Conservation (phyloP, 2,797 vertebrate species). For the Scolopax rusticola region DNA sequence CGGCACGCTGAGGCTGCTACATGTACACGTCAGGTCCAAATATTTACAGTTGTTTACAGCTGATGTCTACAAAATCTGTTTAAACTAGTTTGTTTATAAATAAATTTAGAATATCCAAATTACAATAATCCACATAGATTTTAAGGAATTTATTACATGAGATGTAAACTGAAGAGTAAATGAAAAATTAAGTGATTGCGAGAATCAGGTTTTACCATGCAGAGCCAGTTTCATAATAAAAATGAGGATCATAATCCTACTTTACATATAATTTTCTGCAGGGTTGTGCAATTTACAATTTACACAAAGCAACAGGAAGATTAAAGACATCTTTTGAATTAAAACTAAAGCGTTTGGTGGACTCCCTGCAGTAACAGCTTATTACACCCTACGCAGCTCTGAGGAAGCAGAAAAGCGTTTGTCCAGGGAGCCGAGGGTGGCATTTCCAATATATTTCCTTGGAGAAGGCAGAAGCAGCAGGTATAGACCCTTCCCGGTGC, state of each 20-base stretch:
- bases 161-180: constrained; percentile 28
- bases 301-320: constrained; percentile 65
- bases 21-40: background rate
- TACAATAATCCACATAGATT: background rate
- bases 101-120: background rate
- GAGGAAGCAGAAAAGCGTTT: constrained; percentile 1
- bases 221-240: constrained; percentile 67
- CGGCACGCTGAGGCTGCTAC: background rate
- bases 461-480: background rate
- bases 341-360: constrained; percentile 51
- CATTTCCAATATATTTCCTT: background rate
- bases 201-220: constrained; percentile 28
- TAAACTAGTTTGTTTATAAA: background rate
- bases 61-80: background rate
- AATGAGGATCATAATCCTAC: constrained; percentile 66
- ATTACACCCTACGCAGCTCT: constrained; percentile 29
- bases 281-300: constrained; percentile 70
- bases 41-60: background rate
- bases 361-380: constrained; percentile 59
- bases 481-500: background rate
- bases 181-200: constrained; percentile 50
- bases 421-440: background rate
- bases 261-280: constrained; percentile 76
- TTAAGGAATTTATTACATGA: background rate
- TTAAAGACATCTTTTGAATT: constrained; percentile 73